These are phyloP conservation scores for Aspidiotus rigidus DNA, from an alignment of 2,888 invertebrate genomes.

Conservation along the genomic window DNA sequence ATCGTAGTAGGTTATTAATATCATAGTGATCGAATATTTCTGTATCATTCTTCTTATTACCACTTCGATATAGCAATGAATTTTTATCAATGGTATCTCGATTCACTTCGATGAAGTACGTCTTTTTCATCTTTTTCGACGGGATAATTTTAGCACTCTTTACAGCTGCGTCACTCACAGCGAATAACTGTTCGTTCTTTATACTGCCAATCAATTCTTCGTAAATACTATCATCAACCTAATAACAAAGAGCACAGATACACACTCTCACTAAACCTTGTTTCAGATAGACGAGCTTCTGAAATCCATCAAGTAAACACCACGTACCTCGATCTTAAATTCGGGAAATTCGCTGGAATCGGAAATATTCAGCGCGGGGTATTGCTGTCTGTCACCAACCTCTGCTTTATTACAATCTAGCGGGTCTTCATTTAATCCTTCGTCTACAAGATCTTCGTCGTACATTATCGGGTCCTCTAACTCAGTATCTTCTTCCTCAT, in stretches of 20 bases:
- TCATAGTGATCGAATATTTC: slow-evolving; percentile 27
- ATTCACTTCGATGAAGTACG: slow-evolving; percentile 17
- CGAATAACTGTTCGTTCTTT: slow-evolving; percentile 22
- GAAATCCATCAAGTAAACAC: neutral
- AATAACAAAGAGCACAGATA: neutral
- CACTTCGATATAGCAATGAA: neutral
- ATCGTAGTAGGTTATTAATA: slow-evolving; percentile 24
- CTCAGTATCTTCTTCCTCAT: slow-evolving; percentile 19
- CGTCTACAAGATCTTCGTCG: slow-evolving; percentile 23
- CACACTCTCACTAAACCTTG: neutral
- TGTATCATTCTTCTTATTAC: slow-evolving; percentile 15
- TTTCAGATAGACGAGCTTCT: neutral
- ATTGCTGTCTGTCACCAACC: neutral
- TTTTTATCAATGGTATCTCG: slow-evolving; percentile 2
- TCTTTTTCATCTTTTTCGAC: slow-evolving; percentile 22
- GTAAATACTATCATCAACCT: slow-evolving; percentile 29
- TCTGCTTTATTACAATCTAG: neutral
- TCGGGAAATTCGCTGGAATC: slow-evolving; percentile 19
- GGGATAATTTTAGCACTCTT: neutral
- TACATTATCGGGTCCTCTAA: slow-evolving; percentile 6
- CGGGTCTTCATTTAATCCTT: slow-evolving; percentile 19
- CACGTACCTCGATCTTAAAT: slow-evolving; percentile 26
- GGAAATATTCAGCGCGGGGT: slow-evolving; percentile 23
- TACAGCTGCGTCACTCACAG: slow-evolving; percentile 8
- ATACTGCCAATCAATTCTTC: slow-evolving; percentile 27